These are phyloP conservation scores for Chesias legatella DNA, from an alignment of 2,888 invertebrate species.

Conservation along the genomic window DNA sequence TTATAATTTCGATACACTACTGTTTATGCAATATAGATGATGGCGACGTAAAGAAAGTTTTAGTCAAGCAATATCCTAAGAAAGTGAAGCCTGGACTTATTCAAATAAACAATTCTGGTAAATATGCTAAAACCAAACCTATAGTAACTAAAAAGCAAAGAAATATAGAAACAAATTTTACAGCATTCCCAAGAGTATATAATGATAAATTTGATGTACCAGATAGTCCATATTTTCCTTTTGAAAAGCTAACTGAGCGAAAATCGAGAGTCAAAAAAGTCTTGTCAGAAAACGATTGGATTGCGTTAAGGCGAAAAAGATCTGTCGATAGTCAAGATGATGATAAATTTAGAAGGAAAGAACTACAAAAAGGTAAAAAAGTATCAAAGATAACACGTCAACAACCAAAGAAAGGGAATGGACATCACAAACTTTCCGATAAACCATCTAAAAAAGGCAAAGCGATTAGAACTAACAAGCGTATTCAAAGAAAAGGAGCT, in stretches of 20 bases:
- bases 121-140: slow-evolving; percentile 23
- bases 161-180: slow-evolving; percentile 15
- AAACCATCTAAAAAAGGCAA: neutral
- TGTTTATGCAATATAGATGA: slow-evolving; percentile 14
- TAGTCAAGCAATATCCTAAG: slow-evolving; percentile 35
- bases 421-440: neutral
- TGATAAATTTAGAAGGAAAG: neutral
- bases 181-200: slow-evolving; percentile 37
- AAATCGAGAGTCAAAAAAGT: slow-evolving; percentile 51
- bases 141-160: neutral
- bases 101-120: slow-evolving; percentile 43
- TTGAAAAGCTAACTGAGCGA: slow-evolving; percentile 27
- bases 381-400: no score
- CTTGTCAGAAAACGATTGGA: slow-evolving; percentile 34
- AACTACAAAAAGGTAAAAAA: neutral
- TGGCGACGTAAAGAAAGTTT: slow-evolving; percentile 12
- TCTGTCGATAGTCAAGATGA: slow-evolving; percentile 20
- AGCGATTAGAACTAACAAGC: no score
- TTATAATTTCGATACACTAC: slow-evolving; percentile 19
- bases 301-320: slow-evolving; percentile 34
- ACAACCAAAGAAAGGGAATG: no score
- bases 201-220: slow-evolving; percentile 28
- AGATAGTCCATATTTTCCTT: slow-evolving; percentile 46
- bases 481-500: no score
- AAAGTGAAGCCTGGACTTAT: slow-evolving; percentile 37